These are phyloP conservation scores for Dynastes hyllus DNA, from an alignment of 2,888 invertebrate species.

Conservation along the genomic window DNA sequence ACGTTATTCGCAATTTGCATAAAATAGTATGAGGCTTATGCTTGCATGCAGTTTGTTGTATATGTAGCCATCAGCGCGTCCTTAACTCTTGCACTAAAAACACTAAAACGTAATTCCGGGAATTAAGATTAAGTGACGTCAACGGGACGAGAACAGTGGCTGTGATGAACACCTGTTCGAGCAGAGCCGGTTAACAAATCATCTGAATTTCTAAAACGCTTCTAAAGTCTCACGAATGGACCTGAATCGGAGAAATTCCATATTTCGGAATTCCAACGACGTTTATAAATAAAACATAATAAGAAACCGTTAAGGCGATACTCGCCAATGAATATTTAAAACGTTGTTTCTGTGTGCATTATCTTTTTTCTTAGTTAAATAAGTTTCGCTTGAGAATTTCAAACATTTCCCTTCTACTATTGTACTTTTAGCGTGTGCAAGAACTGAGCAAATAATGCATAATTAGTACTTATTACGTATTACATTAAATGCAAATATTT, in stretches of 20 bases:
- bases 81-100: conserved; percentile 22
- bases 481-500: conserved; percentile 37
- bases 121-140: conserved; percentile 46
- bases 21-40: too few relatives aligned
- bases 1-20: too few relatives aligned
- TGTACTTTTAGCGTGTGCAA: conserved; percentile 13
- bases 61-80: too few relatives aligned
- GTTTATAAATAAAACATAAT: conserved; percentile 42
- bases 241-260: conserved; percentile 40
- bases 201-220: conserved; percentile 46
- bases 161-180: conserved; percentile 48
- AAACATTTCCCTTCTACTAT: conserved; percentile 28
- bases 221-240: conserved; percentile 32
- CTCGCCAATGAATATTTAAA: conserved; percentile 38
- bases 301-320: conserved; percentile 35
- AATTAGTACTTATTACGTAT: conserved; percentile 28
- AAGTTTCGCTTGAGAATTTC: conserved; percentile 28
- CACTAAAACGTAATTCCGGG: conserved; percentile 44
- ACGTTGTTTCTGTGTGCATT: conserved; percentile 22
- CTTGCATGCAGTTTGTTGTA: too few relatives aligned
- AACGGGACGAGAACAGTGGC: conserved; percentile 29
- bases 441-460: conserved; percentile 15
- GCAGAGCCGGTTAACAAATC: conserved; percentile 42
- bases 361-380: conserved; percentile 2
- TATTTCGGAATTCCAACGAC: conserved; percentile 36